A percentile compares a stretch with the other conserved stretches of the same genome.
phyloP scores from a whole-genome alignment of 2,113 vertebrate genomes.

The Plestiodon gilberti region DNA sequence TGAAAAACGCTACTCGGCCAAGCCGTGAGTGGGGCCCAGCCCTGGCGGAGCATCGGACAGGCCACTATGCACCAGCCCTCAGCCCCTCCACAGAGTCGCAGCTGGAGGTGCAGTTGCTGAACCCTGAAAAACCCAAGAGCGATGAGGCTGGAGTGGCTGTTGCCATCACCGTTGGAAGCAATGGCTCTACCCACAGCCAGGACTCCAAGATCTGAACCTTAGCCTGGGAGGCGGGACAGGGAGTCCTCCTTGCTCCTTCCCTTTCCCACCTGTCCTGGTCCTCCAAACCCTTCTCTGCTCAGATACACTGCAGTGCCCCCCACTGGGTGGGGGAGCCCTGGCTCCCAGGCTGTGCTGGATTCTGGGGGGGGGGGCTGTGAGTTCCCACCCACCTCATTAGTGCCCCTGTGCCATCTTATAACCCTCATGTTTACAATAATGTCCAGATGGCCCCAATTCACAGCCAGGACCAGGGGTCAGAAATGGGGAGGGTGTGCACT shows the following conservation, averaged over 20 bases:
- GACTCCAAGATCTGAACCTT: slow-evolving; percentile 85
- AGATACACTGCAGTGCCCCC: slow-evolving; percentile 63
- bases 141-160: slow-evolving; percentile 79
- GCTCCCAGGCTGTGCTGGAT: slow-evolving; percentile 55
- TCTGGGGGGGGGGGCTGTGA: slow-evolving; percentile 11
- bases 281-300: slow-evolving; percentile 58
- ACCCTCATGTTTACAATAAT: slow-evolving; percentile 69
- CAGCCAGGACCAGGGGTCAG: slow-evolving; percentile 59
- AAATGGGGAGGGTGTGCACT: neutral
- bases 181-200: slow-evolving; percentile 91
- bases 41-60: slow-evolving; percentile 91
- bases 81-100: slow-evolving; percentile 78
- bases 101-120: slow-evolving; percentile 85
- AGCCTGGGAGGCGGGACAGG: slow-evolving; percentile 32
- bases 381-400: slow-evolving; percentile 33
- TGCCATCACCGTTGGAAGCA: slow-evolving; percentile 86
- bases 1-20: slow-evolving; percentile 90
- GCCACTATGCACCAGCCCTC: slow-evolving; percentile 83
- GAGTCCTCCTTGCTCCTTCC: slow-evolving; percentile 10
- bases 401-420: slow-evolving; percentile 57
- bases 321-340: slow-evolving; percentile 68
- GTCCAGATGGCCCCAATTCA: slow-evolving; percentile 43
- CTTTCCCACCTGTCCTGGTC: slow-evolving; percentile 11
- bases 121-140: slow-evolving; percentile 84
- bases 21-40: slow-evolving; percentile 94